A percentile compares a stretch with the other conserved stretches of the same genome.
Conservation (phyloP, 2,888 invertebrate species). For the Micropterix aruncella region DNA sequence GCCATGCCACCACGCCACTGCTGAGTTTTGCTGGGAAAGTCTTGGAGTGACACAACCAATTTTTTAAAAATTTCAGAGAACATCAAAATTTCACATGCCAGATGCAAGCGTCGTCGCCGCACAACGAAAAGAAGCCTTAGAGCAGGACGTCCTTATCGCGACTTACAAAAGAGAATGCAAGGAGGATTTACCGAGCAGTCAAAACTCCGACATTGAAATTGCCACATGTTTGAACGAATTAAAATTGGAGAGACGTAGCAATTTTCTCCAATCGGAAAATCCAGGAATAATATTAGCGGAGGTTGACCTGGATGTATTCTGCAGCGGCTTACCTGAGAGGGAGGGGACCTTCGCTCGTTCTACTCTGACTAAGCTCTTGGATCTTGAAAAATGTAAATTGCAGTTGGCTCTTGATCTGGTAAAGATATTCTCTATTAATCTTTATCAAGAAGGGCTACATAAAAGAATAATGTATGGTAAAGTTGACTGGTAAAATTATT, state of each 20-base stretch:
- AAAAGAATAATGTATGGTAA: too few relatives aligned
- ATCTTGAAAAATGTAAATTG: not conserved
- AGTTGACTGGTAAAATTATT: too few relatives aligned
- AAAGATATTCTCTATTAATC: not conserved
- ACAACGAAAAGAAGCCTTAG: not conserved
- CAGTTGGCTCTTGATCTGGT: not conserved
- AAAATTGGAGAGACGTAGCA: not conserved
- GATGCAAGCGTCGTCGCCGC: not conserved
- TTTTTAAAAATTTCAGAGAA: not conserved
- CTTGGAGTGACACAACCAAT: too few relatives aligned
- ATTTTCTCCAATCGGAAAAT: not conserved
- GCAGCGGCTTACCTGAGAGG: not conserved
- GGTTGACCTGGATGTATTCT: not conserved
- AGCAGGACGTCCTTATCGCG: not conserved
- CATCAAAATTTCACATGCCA: not conserved
- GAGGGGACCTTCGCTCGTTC: not conserved
- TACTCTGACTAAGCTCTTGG: not conserved
- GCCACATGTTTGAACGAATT: not conserved
- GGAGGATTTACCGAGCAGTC: not conserved
- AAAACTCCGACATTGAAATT: not conserved
- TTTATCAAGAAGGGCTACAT: too few relatives aligned
- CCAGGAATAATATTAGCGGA: not conserved
- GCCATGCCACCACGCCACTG: too few relatives aligned
- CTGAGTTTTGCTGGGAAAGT: too few relatives aligned
- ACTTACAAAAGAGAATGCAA: not conserved